Evolutionary conservation across 2,113 vertebrate species (phyloP).

Genomic region (Notarius quadriscutis): DNA sequence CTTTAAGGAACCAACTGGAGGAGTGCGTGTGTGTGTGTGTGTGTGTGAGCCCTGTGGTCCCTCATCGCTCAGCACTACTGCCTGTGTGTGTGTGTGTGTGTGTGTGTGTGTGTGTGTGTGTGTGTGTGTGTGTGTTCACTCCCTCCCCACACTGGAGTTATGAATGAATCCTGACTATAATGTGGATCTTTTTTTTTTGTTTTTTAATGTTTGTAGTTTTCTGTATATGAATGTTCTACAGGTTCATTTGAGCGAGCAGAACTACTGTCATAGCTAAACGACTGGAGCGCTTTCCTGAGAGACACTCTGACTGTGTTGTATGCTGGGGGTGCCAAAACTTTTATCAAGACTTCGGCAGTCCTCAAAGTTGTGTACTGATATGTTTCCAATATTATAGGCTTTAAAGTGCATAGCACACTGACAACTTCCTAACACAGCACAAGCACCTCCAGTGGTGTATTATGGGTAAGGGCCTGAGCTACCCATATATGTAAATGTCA

Average conservation of each 20-base stretch:
- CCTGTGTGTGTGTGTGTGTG: slow-evolving; percentile 57
- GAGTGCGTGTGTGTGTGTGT: slow-evolving; percentile 30
- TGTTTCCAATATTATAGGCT: background rate
- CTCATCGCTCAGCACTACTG: slow-evolving; percentile 78
- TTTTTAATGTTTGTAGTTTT: slow-evolving; percentile 49
- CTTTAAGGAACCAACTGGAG: slow-evolving; percentile 56
- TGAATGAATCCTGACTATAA: slow-evolving; percentile 59
- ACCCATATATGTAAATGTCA: background rate
- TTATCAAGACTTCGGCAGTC: background rate
- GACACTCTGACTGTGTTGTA: background rate
- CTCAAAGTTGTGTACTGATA: background rate
- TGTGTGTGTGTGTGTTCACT: slow-evolving; percentile 63
- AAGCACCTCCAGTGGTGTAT: background rate
- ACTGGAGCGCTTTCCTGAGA: slow-evolving; percentile 46
- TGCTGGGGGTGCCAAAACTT: background rate
- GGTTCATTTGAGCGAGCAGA: slow-evolving; percentile 64
- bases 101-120: slow-evolving; percentile 57
- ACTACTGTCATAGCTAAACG: slow-evolving; percentile 75
- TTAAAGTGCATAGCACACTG: background rate
- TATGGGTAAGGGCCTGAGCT: background rate
- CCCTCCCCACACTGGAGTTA: slow-evolving; percentile 86
- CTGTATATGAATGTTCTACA: slow-evolving; percentile 74
- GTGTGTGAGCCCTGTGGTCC: slow-evolving; percentile 69
- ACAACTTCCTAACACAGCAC: background rate
- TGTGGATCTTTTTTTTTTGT: slow-evolving; percentile 54